Evolutionary conservation across 2,113 vertebrate genomes (phyloP).

Genomic region (Neodon shergylaensis): DNA sequence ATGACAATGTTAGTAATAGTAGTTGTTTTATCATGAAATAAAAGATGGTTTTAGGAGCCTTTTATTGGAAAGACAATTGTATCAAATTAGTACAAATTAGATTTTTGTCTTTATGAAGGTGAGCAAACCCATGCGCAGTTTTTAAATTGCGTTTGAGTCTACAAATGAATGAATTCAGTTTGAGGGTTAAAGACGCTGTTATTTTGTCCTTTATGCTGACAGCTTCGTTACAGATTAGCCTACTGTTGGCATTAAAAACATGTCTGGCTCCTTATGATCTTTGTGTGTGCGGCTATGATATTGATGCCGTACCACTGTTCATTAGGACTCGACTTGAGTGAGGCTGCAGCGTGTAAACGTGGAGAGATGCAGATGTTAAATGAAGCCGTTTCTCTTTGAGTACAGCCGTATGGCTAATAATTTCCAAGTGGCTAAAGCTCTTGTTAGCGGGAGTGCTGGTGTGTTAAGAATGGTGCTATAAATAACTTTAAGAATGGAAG

Average conservation of each 20-base stretch:
- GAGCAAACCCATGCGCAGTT: conserved; percentile 90
- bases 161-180: conserved; percentile 88
- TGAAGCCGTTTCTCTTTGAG: conserved; percentile 85
- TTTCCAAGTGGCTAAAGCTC: conserved; percentile 90
- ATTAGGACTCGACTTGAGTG: conserved; percentile 89
- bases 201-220: conserved; percentile 90
- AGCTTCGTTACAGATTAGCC: conserved; percentile 89
- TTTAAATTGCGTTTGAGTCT: conserved; percentile 87
- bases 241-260: conserved; percentile 88
- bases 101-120: conserved; percentile 90
- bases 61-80: conserved; percentile 89
- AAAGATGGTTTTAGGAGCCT: conserved; percentile 87
- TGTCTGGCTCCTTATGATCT: conserved; percentile 90
- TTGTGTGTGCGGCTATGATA: conserved; percentile 86
- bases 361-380: conserved; percentile 90
- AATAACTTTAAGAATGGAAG: conserved; percentile 90
- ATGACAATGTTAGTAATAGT: conserved; percentile 86
- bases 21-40: conserved; percentile 89
- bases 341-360: conserved; percentile 87
- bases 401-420: conserved; percentile 87
- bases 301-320: conserved; percentile 86
- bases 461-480: conserved; percentile 88
- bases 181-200: conserved; percentile 91
- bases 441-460: conserved; percentile 87
- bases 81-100: conserved; percentile 91